phyloP scores from a whole-genome alignment of 2,888 invertebrate species.

The Oscheius sp. region DNA sequence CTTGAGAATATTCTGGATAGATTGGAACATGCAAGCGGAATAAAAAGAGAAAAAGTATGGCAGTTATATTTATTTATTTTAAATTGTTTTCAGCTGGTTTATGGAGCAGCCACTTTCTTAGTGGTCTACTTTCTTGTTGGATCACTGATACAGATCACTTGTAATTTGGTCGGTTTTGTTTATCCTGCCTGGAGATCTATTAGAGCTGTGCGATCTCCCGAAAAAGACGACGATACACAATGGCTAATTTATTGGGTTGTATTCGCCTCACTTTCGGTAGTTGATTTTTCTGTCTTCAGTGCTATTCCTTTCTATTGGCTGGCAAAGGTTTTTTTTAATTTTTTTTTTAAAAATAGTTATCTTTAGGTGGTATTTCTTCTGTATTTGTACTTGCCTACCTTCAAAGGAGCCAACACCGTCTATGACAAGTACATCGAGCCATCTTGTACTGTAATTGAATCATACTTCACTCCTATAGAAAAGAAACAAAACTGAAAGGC shows the following conservation, averaged over 20 bases:
- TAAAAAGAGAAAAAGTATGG: slow-evolving; percentile 38
- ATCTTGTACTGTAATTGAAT: slow-evolving; percentile 20
- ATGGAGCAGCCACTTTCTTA: slow-evolving; percentile 71
- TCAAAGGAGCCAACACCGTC: slow-evolving; percentile 74
- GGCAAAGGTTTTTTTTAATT: slow-evolving; percentile 71
- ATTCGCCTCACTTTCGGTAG: slow-evolving; percentile 87
- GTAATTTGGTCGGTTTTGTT: slow-evolving; percentile 90
- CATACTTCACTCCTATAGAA: slow-evolving; percentile 29
- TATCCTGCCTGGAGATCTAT: slow-evolving; percentile 88
- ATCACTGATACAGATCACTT: slow-evolving; percentile 90
- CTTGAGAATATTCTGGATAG: slow-evolving; percentile 28
- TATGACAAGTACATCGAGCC: slow-evolving; percentile 74
- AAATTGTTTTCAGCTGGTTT: slow-evolving; percentile 27
- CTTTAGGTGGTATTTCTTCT: slow-evolving; percentile 75
- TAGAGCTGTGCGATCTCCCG: slow-evolving; percentile 76
- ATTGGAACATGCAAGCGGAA: slow-evolving; percentile 35
- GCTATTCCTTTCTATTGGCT: slow-evolving; percentile 85
- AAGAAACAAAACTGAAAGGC: slow-evolving; percentile 9
- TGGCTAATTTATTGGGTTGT: slow-evolving; percentile 99
- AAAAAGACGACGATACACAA: slow-evolving; percentile 76
- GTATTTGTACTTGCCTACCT: slow-evolving; percentile 75
- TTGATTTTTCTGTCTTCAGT: slow-evolving; percentile 85
- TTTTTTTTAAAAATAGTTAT: no score
- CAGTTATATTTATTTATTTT: background rate
- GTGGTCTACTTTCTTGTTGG: slow-evolving; percentile 92